Evolutionary conservation across 2,113 vertebrate genomes (phyloP).

Genomic region (Halichoeres trimaculatus): DNA sequence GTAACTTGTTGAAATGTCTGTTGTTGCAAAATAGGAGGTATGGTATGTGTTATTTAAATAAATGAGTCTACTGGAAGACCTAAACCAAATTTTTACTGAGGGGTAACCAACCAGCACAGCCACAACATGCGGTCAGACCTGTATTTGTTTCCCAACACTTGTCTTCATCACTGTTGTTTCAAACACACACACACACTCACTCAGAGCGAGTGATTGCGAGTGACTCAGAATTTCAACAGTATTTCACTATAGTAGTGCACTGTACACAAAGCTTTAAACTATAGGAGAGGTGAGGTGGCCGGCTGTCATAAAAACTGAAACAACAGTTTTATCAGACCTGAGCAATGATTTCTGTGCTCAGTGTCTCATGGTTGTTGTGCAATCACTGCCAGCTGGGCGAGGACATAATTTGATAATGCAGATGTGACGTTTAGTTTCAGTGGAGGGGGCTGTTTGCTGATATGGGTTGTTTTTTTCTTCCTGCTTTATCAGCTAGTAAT

Average conservation of each 20-base stretch:
- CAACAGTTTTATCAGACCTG: constrained; percentile 20
- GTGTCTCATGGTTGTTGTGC: background rate
- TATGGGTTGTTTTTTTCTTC: constrained; percentile 31
- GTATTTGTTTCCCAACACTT: constrained; percentile 19
- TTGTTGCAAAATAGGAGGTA: background rate
- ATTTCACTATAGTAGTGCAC: background rate
- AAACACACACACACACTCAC: background rate
- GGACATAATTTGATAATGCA: constrained; percentile 34
- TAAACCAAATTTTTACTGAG: constrained; percentile 2
- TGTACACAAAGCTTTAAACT: background rate
- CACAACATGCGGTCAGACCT: constrained; percentile 14
- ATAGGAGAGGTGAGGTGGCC: background rate
- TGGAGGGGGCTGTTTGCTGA: constrained; percentile 25
- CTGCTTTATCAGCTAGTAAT: constrained; percentile 40
- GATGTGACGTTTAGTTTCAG: background rate
- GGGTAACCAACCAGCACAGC: background rate
- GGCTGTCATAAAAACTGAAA: constrained; percentile 4
- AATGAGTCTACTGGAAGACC: constrained; percentile 1
- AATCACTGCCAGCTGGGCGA: constrained; percentile 11
- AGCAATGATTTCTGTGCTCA: background rate
- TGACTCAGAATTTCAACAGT: background rate
- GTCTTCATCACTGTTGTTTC: constrained; percentile 15
- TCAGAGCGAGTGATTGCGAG: background rate
- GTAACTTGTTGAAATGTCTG: background rate
- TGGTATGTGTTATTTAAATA: background rate